Base-by-base conservation (phyloP, 2,797 vertebrate species). In the Cynopterus sphinx region DNA sequence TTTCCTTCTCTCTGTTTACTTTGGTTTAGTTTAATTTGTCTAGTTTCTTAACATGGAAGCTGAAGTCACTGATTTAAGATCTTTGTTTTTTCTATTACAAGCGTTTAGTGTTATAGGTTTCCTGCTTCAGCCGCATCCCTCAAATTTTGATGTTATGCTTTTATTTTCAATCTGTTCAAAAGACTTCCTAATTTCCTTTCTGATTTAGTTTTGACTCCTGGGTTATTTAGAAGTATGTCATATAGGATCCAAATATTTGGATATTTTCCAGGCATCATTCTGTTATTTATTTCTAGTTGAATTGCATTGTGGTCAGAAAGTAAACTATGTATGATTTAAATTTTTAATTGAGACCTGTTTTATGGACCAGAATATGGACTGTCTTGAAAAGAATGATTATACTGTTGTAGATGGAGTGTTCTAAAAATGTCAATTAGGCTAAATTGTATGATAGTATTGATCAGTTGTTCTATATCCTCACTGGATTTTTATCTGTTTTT, bases 241-340 rank as follows among this genome's bases (percentile, higher is more conserved):
- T 77, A 88, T 92, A 51, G 39, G 63, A 73, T 68, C 13, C 39
- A 70, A 89, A 39, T 74, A 92, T 46, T 73, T 91, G 43, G n/a
- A 51, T 93, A 86, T 88, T 94, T 96, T 94, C 57, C 22, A 82
- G 51, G 4, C 36, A 78, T 51, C 21, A 9, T 78, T 87, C 53
- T 77, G 22, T 93, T 68, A 46, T n/a, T 92, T 68, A 75, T 95
- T 95, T 90, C 28, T 92, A 91, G 43, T 87, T 87, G 68, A 43
- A 90, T 81, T 96, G 92, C 71, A 43, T 51, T 91, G 59, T 59
- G 19, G 55, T 87, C 39, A 87, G 49, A 91, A 93, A 91, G 78
- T 74, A 83, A 74, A 87, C n/a, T 63, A 51, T 36, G n/a, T 46
- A 6, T 77, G 46, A 67, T 33, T 68, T 95, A 36, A 93, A 33